Base-by-base conservation (phyloP, 2,113 vertebrate species). In the Myotis yumanensis region DNA sequence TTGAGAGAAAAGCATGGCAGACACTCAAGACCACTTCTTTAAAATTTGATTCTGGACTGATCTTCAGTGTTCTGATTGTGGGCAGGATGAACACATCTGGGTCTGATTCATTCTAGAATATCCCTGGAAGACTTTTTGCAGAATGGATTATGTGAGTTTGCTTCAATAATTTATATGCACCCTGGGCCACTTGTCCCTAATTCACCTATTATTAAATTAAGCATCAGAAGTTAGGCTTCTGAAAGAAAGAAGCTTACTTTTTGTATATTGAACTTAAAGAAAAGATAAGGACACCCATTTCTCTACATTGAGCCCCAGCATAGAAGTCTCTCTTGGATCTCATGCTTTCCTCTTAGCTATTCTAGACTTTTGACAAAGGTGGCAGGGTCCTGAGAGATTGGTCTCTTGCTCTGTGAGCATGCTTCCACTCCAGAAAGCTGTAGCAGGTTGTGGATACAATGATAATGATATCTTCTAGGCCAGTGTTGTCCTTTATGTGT, bases 191-290 rank as follows among this genome's bases (percentile, higher is more conserved):
- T 80, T 77, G 28, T 71, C 4, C 15, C 69, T 88, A 68, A 23
- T 82, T 77, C 25, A 68, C 37, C 23, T 81, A 93, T 51, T 81
- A 76, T 37, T 79, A 89, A 90, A 68, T 88, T 59, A 89, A 59
- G 48, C 8, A 75, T 43, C 30, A 89, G 16, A 73, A 83, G 75
- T 52, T 64, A 62, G 14, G 3, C 16, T 72, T 28, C 84, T 71
- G 40, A 66, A 82, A 69, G 28, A 66, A 91, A 66, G 2, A 72
- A 80, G 4, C 71, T 90, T 3, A 48, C 32, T 69, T 86, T 52
- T 11, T 90, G n/a, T 30, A 73, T 87, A 51, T 1, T 64, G 64
- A 86, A 75, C 18, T 37, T n/a, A 75, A 64, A 79, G 14, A 7
- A 68, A 62, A 73, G 14, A 4, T 17, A 20, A 69, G 35, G 28